Base-by-base conservation (phyloP, 2,888 invertebrate species). In the Cephus pulcher region DNA sequence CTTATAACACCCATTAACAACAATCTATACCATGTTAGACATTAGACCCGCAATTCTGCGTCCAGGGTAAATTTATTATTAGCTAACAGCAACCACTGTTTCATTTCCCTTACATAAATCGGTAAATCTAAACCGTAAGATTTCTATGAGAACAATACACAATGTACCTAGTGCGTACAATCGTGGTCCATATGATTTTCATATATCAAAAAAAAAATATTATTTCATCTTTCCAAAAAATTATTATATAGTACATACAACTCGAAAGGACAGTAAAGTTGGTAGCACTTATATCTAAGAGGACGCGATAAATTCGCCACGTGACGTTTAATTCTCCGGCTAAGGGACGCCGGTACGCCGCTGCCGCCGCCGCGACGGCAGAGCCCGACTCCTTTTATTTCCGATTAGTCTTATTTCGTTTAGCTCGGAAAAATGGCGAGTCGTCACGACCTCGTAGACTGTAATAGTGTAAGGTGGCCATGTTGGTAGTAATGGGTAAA, bases 1-100 rank as follows among this genome's bases (percentile, higher is more conserved):
- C 90, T 89, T 89, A 90, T 89, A 89, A 90, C 89, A 88, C 85
- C 89, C 90, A 89, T 90, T 90, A 90, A 91, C 91, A 89, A 91
- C 89, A 88, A 91, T 91, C 90, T 89, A 88, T 88, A 86, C 84
- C 85, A 81, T 85, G 86, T 84, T 85, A 81, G 86, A 87, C 87
- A 89, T 90, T 90, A 89, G 85, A 34, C 69, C 69, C 23, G 74
- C 74, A 34, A 34, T 34, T 33, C 74, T 33, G 34, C 74, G 37
- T 74, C 23, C 74, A n/a, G n/a, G 37, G 33, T 32, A 80, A 85
- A 86, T 85, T 85, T 85, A 85, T 85, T 82, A 82, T 86, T 82
- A 74, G 79, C 75, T 74, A 76, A 69, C 71, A 74, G 56, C 56
- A 56, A 56, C 56, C 23, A 56, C 56, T 56, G 56, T 56, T 56